Evolutionary conservation across 2,888 invertebrate genomes (phyloP).

Genomic region (Ommatoiulus sabulosus): DNA sequence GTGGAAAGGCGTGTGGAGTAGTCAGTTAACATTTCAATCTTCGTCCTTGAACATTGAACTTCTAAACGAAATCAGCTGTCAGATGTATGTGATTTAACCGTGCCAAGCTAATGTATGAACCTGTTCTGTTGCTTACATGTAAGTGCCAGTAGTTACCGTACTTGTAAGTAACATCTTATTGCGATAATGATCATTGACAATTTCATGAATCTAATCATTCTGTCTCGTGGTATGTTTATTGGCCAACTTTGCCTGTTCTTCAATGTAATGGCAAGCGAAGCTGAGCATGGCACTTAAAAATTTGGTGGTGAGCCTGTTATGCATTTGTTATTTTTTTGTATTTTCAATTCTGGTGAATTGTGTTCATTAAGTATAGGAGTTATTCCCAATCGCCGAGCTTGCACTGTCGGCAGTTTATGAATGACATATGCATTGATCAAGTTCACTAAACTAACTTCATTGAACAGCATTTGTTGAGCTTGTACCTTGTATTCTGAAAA

Average conservation of each 20-base stretch:
- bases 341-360: not conserved
- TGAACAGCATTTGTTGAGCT: no score
- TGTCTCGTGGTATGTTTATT: not conserved
- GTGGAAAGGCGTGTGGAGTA: not conserved
- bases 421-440: no score
- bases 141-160: no score
- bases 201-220: no score
- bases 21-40: not conserved
- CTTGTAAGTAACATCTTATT: no score
- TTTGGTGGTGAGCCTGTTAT: not conserved
- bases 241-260: not conserved
- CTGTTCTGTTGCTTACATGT: not conserved
- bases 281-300: not conserved
- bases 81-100: not conserved
- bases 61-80: not conserved
- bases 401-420: no score
- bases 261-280: not conserved
- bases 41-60: not conserved
- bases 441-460: no score
- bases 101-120: not conserved
- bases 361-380: not conserved
- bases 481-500: no score
- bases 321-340: not conserved
- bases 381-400: not conserved
- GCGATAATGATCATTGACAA: no score